phyloP scores from a whole-genome alignment of 1,140 invertebrate species.

The Drosophila insularis region DNA sequence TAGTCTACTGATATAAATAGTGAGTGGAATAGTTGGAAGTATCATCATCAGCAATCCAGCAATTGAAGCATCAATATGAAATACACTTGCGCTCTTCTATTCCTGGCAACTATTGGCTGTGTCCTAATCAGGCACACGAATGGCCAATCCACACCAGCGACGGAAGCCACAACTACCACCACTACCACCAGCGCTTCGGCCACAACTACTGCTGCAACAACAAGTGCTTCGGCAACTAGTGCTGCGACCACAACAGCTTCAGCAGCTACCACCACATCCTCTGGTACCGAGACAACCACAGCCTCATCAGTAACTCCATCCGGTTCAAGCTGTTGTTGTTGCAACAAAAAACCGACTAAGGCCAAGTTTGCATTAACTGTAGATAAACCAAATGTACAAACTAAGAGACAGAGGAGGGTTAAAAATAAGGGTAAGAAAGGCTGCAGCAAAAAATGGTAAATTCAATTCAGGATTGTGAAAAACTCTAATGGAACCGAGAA shows the following conservation, averaged over 20 bases:
- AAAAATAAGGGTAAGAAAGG: neutral
- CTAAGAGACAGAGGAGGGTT: too few relatives aligned
- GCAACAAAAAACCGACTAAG: too few relatives aligned
- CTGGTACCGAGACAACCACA: too few relatives aligned
- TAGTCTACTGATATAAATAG: neutral
- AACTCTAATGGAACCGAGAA: neutral
- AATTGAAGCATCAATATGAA: neutral
- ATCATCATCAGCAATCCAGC: neutral
- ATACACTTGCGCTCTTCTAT: neutral
- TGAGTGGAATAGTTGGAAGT: neutral
- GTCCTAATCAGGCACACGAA: neutral
- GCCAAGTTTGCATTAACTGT: too few relatives aligned
- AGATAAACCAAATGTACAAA: too few relatives aligned
- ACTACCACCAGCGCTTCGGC: neutral
- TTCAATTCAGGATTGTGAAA: neutral
- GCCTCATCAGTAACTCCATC: too few relatives aligned
- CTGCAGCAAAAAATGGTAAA: neutral
- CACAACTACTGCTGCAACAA: neutral
- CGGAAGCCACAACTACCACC: neutral
- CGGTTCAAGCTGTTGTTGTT: too few relatives aligned
- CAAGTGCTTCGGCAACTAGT: neutral
- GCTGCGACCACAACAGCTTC: neutral
- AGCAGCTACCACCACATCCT: neutral
- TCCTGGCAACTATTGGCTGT: neutral
- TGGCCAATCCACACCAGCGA: neutral